Evolutionary conservation across 1,140 invertebrate species (phyloP).

Genomic region (Trichonephila clavipes): DNA sequence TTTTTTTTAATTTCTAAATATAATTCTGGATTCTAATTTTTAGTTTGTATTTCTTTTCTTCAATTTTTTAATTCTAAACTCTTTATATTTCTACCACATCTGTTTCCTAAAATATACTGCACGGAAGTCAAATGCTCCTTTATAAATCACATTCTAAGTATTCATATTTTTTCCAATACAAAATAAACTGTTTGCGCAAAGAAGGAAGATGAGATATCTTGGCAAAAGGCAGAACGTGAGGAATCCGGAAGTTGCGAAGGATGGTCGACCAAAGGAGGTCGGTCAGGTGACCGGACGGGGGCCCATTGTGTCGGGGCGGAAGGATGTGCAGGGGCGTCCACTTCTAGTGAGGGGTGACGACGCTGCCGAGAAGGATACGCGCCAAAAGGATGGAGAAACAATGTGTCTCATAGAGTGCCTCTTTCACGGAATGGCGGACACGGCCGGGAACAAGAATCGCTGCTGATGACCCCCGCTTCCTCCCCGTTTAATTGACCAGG

Average conservation of each 20-base stretch:
- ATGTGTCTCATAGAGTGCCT: slow-evolving; percentile 35
- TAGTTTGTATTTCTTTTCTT: too few relatives aligned
- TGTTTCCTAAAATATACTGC: too few relatives aligned
- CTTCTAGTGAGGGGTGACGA: too few relatives aligned
- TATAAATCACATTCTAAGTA: too few relatives aligned
- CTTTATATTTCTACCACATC: too few relatives aligned
- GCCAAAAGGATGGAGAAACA: slow-evolving; percentile 25
- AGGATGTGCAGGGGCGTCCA: slow-evolving; percentile 1
- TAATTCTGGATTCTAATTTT: too few relatives aligned
- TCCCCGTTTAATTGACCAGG: not conserved
- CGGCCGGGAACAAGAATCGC: not conserved
- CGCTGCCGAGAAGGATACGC: not conserved
- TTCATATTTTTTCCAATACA: too few relatives aligned
- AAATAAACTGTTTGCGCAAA: too few relatives aligned
- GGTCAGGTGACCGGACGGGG: slow-evolving; percentile 10
- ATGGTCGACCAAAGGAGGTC: not conserved
- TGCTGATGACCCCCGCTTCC: not conserved
- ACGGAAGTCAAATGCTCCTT: too few relatives aligned
- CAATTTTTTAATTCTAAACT: too few relatives aligned
- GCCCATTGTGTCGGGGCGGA: not conserved
- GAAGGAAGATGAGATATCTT: not conserved
- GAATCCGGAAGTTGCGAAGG: not conserved
- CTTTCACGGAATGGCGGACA: slow-evolving; percentile 7
- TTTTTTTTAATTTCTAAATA: too few relatives aligned
- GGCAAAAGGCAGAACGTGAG: not conserved